phyloP scores from a whole-genome alignment of 2,113 vertebrate species.

The Synodontis membranacea region DNA sequence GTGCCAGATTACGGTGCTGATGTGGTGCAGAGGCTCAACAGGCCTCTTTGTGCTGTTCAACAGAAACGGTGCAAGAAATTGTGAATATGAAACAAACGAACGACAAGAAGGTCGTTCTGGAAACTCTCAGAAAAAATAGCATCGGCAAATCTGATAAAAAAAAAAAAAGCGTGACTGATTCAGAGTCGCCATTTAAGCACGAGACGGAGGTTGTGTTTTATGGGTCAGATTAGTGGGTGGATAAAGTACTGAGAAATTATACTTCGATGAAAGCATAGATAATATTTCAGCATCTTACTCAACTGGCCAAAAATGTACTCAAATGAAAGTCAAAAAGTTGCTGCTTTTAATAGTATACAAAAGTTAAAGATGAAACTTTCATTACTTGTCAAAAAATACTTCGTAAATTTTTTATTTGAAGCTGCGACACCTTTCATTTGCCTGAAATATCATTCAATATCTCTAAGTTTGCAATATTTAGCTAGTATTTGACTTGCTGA shows the following conservation, averaged over 20 bases:
- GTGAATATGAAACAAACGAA: neutral
- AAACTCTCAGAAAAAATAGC: neutral
- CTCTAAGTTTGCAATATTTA: neutral
- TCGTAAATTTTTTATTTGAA: neutral
- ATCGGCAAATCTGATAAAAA: neutral
- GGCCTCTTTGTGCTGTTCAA: neutral
- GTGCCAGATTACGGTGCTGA: neutral
- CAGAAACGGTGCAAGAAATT: neutral
- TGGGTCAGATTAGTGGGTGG: neutral
- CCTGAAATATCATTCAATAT: neutral
- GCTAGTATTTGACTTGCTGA: neutral
- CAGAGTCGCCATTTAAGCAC: neutral
- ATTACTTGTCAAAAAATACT: neutral
- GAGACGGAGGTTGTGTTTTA: neutral
- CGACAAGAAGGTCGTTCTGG: neutral
- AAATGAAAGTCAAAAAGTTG: neutral
- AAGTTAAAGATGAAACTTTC: neutral
- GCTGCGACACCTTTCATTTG: neutral
- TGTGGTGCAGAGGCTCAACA: neutral
- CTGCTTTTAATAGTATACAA: neutral
- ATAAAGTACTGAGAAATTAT: neutral
- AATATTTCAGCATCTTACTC: neutral
- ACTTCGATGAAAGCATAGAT: neutral
- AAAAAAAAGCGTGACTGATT: neutral
- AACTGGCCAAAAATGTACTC: neutral